Conservation (phyloP, 2,888 invertebrate genomes). For the Cyaniris semiargus region DNA sequence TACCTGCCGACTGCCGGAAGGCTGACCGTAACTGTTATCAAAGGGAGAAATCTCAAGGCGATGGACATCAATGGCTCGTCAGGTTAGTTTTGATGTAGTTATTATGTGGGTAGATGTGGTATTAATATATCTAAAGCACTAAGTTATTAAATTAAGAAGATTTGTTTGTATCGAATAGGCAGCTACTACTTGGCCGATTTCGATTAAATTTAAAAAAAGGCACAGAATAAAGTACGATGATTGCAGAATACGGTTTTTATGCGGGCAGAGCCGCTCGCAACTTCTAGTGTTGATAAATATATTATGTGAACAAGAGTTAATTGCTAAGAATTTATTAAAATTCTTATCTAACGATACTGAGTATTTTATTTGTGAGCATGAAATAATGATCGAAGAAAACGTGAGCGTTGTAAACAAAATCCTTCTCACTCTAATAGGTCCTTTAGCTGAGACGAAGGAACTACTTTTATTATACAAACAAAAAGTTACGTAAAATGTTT, state of each 20-base stretch:
- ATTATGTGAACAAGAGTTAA: background rate
- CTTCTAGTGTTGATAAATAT: background rate
- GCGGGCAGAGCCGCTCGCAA: background rate
- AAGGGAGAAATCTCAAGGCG: slow-evolving; percentile 93
- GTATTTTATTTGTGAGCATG: background rate
- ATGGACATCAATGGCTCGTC: slow-evolving; percentile 97
- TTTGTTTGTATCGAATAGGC: no score
- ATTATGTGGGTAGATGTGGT: background rate
- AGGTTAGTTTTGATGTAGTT: slow-evolving; percentile 74
- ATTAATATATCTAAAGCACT: no score
- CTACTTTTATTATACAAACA: background rate
- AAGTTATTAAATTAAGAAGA: no score
- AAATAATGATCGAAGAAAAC: background rate
- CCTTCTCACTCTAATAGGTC: slow-evolving; percentile 10
- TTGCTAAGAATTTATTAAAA: background rate
- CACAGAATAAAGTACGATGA: no score
- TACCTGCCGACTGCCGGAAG: slow-evolving; percentile 95
- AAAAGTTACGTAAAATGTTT: background rate
- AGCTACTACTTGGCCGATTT: no score
- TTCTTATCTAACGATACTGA: background rate
- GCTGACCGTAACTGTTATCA: slow-evolving; percentile 93
- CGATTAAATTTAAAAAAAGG: no score
- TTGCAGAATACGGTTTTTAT: no score
- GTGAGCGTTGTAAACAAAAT: background rate
- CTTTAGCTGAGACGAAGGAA: background rate